phyloP scores from a whole-genome alignment of 2,797 vertebrate genomes.

The Amniataba percoides region DNA sequence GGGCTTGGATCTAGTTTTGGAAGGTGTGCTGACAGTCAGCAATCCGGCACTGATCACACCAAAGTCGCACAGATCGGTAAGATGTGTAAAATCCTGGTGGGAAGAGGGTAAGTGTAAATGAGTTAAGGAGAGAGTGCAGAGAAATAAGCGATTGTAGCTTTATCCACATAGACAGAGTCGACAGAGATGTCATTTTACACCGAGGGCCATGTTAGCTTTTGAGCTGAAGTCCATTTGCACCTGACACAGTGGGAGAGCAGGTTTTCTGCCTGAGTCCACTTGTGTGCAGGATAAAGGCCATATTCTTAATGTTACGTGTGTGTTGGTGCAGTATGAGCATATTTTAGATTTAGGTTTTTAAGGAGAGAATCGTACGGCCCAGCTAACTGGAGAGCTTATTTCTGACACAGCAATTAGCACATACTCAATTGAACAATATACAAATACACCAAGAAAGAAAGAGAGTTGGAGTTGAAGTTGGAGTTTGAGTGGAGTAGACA shows the following conservation, averaged over 20 bases:
- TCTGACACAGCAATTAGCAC: slow-evolving; percentile 43
- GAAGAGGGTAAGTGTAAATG: slow-evolving; percentile 75
- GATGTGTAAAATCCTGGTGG: slow-evolving; percentile 80
- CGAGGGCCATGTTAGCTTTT: slow-evolving; percentile 56
- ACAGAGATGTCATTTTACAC: slow-evolving; percentile 72
- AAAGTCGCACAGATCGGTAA: slow-evolving; percentile 76
- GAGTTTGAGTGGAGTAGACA: slow-evolving; percentile 82
- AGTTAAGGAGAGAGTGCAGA: slow-evolving; percentile 64
- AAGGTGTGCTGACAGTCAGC: slow-evolving; percentile 82
- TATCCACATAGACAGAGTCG: slow-evolving; percentile 68
- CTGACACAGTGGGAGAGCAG: slow-evolving; percentile 67
- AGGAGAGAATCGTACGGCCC: slow-evolving; percentile 22
- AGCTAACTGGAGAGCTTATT: slow-evolving; percentile 32
- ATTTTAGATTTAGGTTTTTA: slow-evolving; percentile 36
- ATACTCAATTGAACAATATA: slow-evolving; percentile 13
- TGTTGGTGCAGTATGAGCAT: slow-evolving; percentile 16
- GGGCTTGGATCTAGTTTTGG: slow-evolving; percentile 75
- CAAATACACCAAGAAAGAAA: slow-evolving; percentile 57
- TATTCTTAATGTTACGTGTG: not conserved
- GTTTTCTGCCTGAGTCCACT: slow-evolving; percentile 66
- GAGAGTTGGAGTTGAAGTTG: slow-evolving; percentile 67
- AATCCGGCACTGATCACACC: slow-evolving; percentile 77
- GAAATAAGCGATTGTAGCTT: slow-evolving; percentile 67
- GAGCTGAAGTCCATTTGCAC: slow-evolving; percentile 78
- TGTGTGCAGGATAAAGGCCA: slow-evolving; percentile 16